Conservation (phyloP, 2,113 vertebrate species). For the Oncorhynchus tshawytscha region DNA sequence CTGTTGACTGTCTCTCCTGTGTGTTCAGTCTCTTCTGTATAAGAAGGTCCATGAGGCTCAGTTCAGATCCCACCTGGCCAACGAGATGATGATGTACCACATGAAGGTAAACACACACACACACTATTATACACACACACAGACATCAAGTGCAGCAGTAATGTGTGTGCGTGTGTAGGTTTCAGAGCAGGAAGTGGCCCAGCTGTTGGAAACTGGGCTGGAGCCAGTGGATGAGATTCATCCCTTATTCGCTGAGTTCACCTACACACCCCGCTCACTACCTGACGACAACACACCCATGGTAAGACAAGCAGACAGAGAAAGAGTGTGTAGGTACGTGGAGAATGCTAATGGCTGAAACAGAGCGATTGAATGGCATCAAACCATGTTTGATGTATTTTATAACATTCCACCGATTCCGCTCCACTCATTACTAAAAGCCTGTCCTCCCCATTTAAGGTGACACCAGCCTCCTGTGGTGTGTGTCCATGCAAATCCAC, state of each 20-base stretch:
- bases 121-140: background rate
- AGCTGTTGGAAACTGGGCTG: conserved; percentile 80
- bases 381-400: too few species aligned
- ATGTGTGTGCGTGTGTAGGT: conserved; percentile 69
- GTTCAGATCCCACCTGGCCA: conserved; percentile 94
- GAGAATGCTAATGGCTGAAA: too few species aligned
- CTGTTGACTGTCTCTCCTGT: too few species aligned
- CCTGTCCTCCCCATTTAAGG: too few species aligned
- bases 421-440: too few species aligned
- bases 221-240: conserved; percentile 79
- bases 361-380: too few species aligned
- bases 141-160: background rate
- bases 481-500: too few species aligned
- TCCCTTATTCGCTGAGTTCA: conserved; percentile 84
- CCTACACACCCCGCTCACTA: conserved; percentile 90
- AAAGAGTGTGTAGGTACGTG: too few species aligned
- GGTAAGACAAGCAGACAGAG: conserved; percentile 68
- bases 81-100: conserved; percentile 99
- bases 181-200: conserved; percentile 88
- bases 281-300: conserved; percentile 87
- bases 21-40: too few species aligned
- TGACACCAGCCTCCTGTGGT: too few species aligned
- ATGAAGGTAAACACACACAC: conserved; percentile 85
- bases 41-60: conserved; percentile 89
- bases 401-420: too few species aligned